These are phyloP conservation scores for Aplodontia rufa DNA, from an alignment of 2,113 vertebrate species.

Conservation along the genomic window DNA sequence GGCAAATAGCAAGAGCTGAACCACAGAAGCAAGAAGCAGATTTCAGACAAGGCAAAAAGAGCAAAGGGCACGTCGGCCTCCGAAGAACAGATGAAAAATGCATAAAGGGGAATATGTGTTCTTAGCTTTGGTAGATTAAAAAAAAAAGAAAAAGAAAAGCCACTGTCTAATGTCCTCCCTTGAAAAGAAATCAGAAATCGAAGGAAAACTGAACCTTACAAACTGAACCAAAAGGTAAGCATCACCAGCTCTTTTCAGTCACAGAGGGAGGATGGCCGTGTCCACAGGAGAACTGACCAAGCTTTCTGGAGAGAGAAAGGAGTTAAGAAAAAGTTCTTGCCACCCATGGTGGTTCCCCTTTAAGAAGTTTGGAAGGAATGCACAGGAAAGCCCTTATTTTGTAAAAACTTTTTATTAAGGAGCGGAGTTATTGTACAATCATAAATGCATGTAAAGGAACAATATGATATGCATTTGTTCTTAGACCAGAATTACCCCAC, in stretches of 20 bases:
- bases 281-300: neutral
- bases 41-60: conserved; percentile 26
- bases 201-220: neutral
- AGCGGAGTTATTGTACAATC: too few species aligned
- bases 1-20: conserved; percentile 60
- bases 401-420: too few species aligned
- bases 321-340: neutral
- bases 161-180: neutral
- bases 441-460: too few species aligned
- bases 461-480: too few species aligned
- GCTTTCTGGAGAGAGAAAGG: neutral
- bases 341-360: neutral
- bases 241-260: neutral
- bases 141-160: neutral
- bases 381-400: neutral
- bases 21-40: conserved; percentile 16
- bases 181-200: neutral
- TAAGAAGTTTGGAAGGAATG: neutral
- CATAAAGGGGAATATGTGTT: conserved; percentile 15
- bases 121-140: neutral
- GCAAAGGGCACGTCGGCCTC: conserved; percentile 9
- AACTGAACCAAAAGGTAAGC: neutral
- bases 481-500: too few species aligned
- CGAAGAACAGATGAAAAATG: conserved; percentile 52
- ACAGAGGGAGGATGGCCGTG: neutral